These are phyloP conservation scores for Magallana gigas DNA, from an alignment of 1,140 invertebrate genomes.

Conservation along the genomic window DNA sequence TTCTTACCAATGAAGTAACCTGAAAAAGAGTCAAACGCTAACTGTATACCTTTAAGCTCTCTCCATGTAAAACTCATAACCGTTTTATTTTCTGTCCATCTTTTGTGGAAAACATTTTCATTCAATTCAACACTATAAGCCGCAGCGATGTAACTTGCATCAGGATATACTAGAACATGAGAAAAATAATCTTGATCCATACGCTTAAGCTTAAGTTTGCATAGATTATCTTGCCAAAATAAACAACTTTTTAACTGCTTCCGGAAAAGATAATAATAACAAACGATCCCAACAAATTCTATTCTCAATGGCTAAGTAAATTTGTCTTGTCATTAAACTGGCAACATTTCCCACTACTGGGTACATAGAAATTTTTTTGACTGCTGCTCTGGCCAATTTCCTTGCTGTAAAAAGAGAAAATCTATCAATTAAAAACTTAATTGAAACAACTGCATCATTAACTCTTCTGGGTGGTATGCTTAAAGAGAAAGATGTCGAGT, in stretches of 20 bases:
- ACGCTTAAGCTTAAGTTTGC: not conserved
- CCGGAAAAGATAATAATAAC: not conserved
- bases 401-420: conserved; percentile 25
- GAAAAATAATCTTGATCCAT: not conserved
- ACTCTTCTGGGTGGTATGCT: not conserved
- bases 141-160: not conserved
- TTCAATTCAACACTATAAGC: conserved; percentile 41
- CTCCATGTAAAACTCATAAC: conserved; percentile 38
- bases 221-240: not conserved
- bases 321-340: conserved; percentile 22
- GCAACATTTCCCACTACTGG: conserved; percentile 28
- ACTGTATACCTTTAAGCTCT: conserved; percentile 42
- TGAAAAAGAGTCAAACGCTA: conserved; percentile 19
- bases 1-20: not conserved
- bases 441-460: conserved; percentile 1
- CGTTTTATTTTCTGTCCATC: conserved; percentile 13
- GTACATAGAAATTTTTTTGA: conserved; percentile 28
- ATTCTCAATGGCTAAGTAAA: conserved; percentile 28
- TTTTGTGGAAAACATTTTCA: conserved; percentile 41
- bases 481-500: not conserved
- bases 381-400: not conserved
- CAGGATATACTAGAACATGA: not conserved
- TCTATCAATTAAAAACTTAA: conserved; percentile 14
- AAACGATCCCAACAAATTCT: conserved; percentile 23
- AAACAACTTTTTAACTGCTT: not conserved